Conservation (phyloP, 1,140 invertebrate genomes). For the Drosophila kanapiae region DNA sequence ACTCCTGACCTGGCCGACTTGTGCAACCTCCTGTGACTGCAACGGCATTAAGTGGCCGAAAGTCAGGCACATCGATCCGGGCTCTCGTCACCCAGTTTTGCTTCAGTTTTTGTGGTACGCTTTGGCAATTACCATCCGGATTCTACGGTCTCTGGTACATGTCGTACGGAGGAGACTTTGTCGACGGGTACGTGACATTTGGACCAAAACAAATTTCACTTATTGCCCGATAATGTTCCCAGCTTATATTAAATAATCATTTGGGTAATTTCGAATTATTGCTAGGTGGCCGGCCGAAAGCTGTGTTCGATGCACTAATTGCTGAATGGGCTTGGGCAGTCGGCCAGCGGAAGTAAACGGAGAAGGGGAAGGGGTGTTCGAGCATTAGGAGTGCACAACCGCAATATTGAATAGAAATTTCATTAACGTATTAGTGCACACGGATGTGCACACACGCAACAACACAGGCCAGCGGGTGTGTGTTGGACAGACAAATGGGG, state of each 20-base stretch:
- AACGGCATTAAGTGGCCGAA: slow-evolving; percentile 78
- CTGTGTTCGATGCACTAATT: slow-evolving; percentile 45
- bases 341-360: background rate
- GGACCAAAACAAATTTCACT: slow-evolving; percentile 51
- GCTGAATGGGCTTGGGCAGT: slow-evolving; percentile 30
- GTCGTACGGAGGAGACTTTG: slow-evolving; percentile 53
- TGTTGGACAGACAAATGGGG: slow-evolving; percentile 34
- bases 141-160: slow-evolving; percentile 19
- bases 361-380: slow-evolving; percentile 3
- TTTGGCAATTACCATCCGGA: slow-evolving; percentile 60
- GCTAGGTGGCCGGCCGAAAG: slow-evolving; percentile 13
- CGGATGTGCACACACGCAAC: slow-evolving; percentile 2
- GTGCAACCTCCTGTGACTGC: slow-evolving; percentile 58
- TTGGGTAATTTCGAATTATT: slow-evolving; percentile 67
- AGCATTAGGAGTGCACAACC: slow-evolving; percentile 53
- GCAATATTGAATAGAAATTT: slow-evolving; percentile 65
- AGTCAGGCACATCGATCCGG: slow-evolving; percentile 76
- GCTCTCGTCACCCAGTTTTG: slow-evolving; percentile 13
- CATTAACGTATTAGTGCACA: slow-evolving; percentile 54
- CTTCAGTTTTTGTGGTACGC: slow-evolving; percentile 68
- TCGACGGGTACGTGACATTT: slow-evolving; percentile 69
- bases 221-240: slow-evolving; percentile 48
- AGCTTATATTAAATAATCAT: slow-evolving; percentile 66
- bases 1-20: slow-evolving; percentile 52
- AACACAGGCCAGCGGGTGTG: background rate